phyloP scores from a whole-genome alignment of 2,888 invertebrate genomes.

The Ennomos fuscantarius region DNA sequence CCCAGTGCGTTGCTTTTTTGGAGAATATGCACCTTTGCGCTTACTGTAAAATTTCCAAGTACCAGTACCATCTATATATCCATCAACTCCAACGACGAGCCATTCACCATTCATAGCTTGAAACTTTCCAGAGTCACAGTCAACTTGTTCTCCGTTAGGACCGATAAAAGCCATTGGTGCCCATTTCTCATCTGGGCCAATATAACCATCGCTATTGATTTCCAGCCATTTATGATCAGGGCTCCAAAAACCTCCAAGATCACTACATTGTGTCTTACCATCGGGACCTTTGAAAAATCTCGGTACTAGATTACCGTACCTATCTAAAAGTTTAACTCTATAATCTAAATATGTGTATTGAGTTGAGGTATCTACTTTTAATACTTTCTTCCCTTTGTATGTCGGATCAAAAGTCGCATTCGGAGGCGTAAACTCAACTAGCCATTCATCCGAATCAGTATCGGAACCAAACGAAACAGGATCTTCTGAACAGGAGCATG shows the following conservation, averaged over 20 bases:
- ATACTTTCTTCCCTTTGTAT: constrained; percentile 61
- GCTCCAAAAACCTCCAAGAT: constrained; percentile 78
- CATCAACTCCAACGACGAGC: constrained; percentile 72
- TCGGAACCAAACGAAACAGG: constrained; percentile 59
- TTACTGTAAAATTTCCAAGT: constrained; percentile 67
- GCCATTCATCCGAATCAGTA: constrained; percentile 78
- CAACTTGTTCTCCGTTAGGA: constrained; percentile 67
- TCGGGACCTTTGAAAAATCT: constrained; percentile 75
- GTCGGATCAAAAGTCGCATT: constrained; percentile 66
- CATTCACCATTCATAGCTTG: constrained; percentile 61
- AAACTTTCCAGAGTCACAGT: constrained; percentile 68
- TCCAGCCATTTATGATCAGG: constrained; percentile 71
- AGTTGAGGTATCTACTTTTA: constrained; percentile 52
- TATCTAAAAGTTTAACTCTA: constrained; percentile 68
- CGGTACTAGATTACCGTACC: constrained; percentile 69
- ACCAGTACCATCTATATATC: constrained; percentile 63
- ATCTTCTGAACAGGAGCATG: constrained; percentile 75
- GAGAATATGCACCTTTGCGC: constrained; percentile 30
- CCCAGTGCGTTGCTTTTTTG: constrained; percentile 31
- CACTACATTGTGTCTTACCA: constrained; percentile 76
- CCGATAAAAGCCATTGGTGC: constrained; percentile 68
- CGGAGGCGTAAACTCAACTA: constrained; percentile 79
- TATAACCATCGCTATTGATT: constrained; percentile 72
- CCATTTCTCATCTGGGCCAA: constrained; percentile 73
- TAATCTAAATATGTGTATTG: constrained; percentile 76